phyloP scores from a whole-genome alignment of 92 coral and sea anemone genomes.

The Zoanthus sansibaricus region DNA sequence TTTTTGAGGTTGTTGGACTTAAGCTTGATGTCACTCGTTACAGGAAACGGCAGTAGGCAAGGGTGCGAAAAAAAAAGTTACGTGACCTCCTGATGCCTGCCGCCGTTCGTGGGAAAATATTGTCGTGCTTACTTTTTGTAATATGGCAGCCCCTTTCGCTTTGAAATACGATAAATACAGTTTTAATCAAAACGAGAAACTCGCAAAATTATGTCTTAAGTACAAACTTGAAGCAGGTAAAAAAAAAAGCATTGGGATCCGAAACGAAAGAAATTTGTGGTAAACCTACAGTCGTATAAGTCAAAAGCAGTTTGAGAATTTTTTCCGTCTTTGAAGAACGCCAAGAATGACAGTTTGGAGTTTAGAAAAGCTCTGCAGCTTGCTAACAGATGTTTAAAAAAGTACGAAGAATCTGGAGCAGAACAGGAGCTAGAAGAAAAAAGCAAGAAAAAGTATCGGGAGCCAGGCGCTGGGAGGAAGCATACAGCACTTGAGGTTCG shows the following conservation, averaged over 20 bases:
- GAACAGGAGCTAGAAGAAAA: constrained; percentile 22
- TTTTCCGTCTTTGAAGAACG: neutral
- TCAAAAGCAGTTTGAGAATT: constrained; percentile 27
- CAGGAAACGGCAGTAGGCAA: neutral
- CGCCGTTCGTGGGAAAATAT: neutral
- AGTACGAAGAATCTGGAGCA: constrained; percentile 1
- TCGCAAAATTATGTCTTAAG: no score
- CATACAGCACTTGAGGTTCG: constrained; percentile 25
- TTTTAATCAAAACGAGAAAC: no score
- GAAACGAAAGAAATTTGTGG: neutral
- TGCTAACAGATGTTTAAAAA: neutral
- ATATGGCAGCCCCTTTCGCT: no score
- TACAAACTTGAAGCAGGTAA: constrained; percentile 18
- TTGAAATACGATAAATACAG: no score
- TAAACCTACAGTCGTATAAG: constrained; percentile 6
- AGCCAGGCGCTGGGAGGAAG: constrained; percentile 36
- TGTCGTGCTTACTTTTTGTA: neutral
- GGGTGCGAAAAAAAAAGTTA: constrained; percentile 13
- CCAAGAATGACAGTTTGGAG: neutral
- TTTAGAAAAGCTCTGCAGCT: neutral
- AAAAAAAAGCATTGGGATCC: constrained; percentile 18
- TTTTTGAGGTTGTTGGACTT: neutral
- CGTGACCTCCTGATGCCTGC: constrained; percentile 1
- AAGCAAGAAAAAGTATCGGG: constrained; percentile 29
- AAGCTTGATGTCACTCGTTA: neutral